Evolutionary conservation across 1,140 invertebrate species (phyloP), one percentile per base, ranked within the genome.

Genomic region (Cyrtorhinus lividipennis): DNA sequence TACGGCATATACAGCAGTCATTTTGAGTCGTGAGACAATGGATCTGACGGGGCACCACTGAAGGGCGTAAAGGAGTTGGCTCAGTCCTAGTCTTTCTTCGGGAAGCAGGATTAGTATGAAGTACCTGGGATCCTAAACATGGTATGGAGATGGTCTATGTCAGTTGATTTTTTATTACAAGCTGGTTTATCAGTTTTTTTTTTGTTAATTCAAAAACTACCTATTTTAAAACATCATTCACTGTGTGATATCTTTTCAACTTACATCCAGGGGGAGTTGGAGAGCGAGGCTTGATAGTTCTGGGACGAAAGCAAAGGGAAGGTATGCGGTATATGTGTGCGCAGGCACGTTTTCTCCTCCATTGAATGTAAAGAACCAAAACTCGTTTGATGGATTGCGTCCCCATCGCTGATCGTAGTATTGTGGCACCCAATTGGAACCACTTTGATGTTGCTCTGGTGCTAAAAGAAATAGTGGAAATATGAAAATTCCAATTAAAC

Each of bases 231-330:
- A n/a, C n/a, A n/a, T n/a, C n/a, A n/a, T n/a, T n/a, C n/a, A n/a
- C n/a, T n/a, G n/a, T n/a, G n/a, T n/a, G n/a, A n/a, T n/a, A n/a
- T n/a, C n/a, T n/a, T n/a, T 62, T 56, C 63, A n/a, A 75, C 76
- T 75, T 68, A 80, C 78, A 68, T 90, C 87, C 44, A 90, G 70
- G 13, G 87, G 87, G 69, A 90, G 79, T 65, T 86, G 83, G 46
- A 90, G 70, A 15, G 82, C 85, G 15, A 82, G 77, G 1, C 85
- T 80, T 63, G 85, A 81, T 44, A 89, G 69, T 57, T 81, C 77
- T n/a, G 81, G 79, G 46, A 88, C 79, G 68, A 85, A 86, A n/a
- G 80, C 81, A 70, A 83, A 85, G 30, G 87, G 87, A 38, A 90
- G 71, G 53, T 86, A 78, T 0, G 84, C 80, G 59, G 87, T 83